Evolutionary conservation across 2,797 vertebrate genomes (phyloP).

Genomic region (Pangasius krempfi): DNA sequence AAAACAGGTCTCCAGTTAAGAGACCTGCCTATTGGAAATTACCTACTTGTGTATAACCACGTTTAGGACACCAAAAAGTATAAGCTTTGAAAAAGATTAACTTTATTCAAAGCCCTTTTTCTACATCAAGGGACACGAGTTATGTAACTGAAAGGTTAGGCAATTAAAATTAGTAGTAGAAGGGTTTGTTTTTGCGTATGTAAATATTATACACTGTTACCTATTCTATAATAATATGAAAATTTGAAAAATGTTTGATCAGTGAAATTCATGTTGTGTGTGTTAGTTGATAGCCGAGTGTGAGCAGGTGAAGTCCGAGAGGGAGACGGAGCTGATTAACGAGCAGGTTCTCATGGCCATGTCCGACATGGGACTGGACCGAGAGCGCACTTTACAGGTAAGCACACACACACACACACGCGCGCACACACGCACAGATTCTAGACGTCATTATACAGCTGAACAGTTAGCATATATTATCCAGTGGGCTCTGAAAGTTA

Average conservation of each 20-base stretch:
- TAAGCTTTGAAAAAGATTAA: no score
- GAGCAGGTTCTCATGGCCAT: slow-evolving; percentile 94
- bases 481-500: neutral
- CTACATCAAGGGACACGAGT: neutral
- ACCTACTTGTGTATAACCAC: no score
- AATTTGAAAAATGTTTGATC: neutral
- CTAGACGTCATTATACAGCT: neutral
- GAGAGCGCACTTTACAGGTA: slow-evolving; percentile 93
- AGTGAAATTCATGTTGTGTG: neutral
- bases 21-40: no score
- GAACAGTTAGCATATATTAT: neutral
- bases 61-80: neutral
- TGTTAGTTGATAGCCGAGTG: slow-evolving; percentile 91
- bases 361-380: slow-evolving; percentile 94
- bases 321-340: slow-evolving; percentile 88
- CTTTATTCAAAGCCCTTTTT: neutral
- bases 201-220: neutral
- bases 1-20: neutral
- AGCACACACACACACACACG: neutral
- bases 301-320: slow-evolving; percentile 90
- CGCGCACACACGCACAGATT: neutral
- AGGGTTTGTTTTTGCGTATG: neutral
- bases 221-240: neutral
- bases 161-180: neutral
- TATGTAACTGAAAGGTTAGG: neutral